Evolutionary conservation across 2,113 vertebrate genomes (phyloP).

Genomic region (Oxygymnocypris stewartii): DNA sequence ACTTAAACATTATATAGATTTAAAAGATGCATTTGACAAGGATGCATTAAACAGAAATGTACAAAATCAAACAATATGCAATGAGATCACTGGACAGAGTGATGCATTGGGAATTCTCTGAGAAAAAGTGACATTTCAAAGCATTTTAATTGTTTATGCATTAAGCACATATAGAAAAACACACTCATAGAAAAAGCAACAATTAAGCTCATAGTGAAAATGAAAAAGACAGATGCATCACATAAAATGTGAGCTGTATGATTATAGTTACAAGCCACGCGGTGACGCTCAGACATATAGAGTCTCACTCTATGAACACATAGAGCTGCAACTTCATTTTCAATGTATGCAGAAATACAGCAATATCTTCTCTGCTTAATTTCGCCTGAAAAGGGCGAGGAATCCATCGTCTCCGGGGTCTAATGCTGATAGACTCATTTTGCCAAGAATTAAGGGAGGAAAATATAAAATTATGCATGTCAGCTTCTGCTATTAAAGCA

Average conservation of each 20-base stretch:
- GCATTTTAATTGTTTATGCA: too few relatives aligned
- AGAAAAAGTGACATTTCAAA: too few relatives aligned
- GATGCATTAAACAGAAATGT: too few relatives aligned
- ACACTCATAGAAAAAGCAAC: not conserved
- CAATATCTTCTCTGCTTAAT: conserved; percentile 17
- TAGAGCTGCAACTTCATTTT: conserved; percentile 9
- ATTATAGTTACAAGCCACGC: not conserved
- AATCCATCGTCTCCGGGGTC: conserved; percentile 5
- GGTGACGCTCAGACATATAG: not conserved
- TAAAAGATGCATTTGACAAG: too few relatives aligned
- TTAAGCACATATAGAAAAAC: too few relatives aligned
- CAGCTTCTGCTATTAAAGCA: conserved; percentile 49
- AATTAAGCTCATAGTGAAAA: not conserved
- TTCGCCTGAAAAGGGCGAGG: not conserved
- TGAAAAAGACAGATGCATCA: not conserved
- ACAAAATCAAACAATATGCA: too few relatives aligned
- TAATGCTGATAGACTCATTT: conserved; percentile 40
- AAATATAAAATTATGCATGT: conserved; percentile 47
- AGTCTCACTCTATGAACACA: not conserved
- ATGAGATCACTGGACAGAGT: too few relatives aligned
- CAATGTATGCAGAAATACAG: conserved; percentile 1
- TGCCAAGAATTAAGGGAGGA: conserved; percentile 29
- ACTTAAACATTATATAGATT: too few relatives aligned
- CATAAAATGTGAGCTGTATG: not conserved
- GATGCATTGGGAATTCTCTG: too few relatives aligned